Percentiles rank a stretch among this genome's conserved stretches.
These are phyloP conservation scores for Epinephelus awoara DNA, from an alignment of 2,797 vertebrate species.

Conservation along the genomic window DNA sequence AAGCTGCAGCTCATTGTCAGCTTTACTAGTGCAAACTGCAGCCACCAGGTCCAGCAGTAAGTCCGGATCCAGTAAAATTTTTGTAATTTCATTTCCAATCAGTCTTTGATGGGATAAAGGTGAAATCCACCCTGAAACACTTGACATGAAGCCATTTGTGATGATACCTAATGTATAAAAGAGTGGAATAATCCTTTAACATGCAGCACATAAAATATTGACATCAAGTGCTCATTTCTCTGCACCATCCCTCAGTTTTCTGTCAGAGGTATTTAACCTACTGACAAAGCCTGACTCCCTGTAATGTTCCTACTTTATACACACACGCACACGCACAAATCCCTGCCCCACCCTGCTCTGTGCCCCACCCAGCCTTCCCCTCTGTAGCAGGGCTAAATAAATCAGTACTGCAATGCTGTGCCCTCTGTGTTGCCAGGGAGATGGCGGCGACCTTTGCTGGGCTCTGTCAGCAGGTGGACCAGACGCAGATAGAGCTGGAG, in stretches of 20 bases:
- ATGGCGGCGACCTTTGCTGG: constrained; percentile 86
- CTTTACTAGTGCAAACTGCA: constrained; percentile 96
- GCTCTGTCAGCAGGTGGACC: constrained; percentile 90
- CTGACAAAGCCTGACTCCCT: constrained; percentile 10
- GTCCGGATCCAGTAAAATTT: constrained; percentile 59
- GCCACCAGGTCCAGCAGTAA: constrained; percentile 98
- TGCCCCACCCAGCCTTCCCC: constrained; percentile 7
- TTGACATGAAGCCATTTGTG: neutral
- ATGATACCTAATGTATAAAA: neutral
- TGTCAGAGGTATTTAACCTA: constrained; percentile 1
- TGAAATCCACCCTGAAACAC: neutral
- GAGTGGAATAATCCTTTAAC: neutral
- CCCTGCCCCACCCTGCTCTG: constrained; percentile 6
- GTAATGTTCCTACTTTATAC: constrained; percentile 10
- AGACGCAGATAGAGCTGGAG: constrained; percentile 93
- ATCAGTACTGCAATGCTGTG: constrained; percentile 51
- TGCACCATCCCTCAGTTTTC: neutral
- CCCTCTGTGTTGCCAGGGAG: constrained; percentile 88
- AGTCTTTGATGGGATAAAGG: neutral
- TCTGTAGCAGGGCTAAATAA: constrained; percentile 61
- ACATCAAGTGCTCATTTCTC: neutral
- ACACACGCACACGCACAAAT: neutral
- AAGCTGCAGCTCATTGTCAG: constrained; percentile 96
- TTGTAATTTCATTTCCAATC: neutral
- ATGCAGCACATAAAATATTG: neutral